These are phyloP conservation scores for Galleria mellonella DNA, from an alignment of 1,140 invertebrate genomes.

Conservation along the genomic window DNA sequence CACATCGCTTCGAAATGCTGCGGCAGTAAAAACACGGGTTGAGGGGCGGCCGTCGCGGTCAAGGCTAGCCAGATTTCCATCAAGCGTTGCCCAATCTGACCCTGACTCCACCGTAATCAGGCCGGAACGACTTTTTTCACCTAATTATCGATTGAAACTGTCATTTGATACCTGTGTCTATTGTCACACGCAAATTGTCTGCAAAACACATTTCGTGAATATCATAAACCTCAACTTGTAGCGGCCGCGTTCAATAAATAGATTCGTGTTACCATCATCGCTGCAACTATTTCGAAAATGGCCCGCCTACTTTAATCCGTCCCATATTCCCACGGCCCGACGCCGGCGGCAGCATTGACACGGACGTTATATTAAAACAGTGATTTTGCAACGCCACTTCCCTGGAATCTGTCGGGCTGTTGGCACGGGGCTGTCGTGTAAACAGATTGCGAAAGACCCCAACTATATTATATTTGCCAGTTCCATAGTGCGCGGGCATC, in stretches of 20 bases:
- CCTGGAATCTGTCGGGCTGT: conserved; percentile 45
- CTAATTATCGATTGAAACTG: conserved; percentile 45
- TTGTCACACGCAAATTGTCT: conserved; percentile 7
- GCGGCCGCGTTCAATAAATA: not conserved
- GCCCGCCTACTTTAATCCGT: conserved; percentile 22
- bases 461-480: conserved; percentile 35
- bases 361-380: conserved; percentile 16
- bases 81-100: conserved; percentile 51
- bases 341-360: conserved; percentile 27
- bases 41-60: conserved; percentile 40
- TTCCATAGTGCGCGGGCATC: conserved; percentile 6
- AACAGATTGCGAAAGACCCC: conserved; percentile 47
- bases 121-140: conserved; percentile 59
- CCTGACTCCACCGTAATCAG: conserved; percentile 58
- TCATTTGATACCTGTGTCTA: conserved; percentile 9
- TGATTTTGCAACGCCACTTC: conserved; percentile 33
- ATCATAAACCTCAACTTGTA: not conserved
- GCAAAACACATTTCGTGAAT: not conserved
- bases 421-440: conserved; percentile 37
- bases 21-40: conserved; percentile 27
- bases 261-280: not conserved
- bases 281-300: conserved; percentile 17
- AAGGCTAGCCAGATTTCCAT: conserved; percentile 50
- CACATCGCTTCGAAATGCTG: not conserved
- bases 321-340: conserved; percentile 51